Conservation (phyloP, 2,797 vertebrate genomes). For the Enoplosus armatus region DNA sequence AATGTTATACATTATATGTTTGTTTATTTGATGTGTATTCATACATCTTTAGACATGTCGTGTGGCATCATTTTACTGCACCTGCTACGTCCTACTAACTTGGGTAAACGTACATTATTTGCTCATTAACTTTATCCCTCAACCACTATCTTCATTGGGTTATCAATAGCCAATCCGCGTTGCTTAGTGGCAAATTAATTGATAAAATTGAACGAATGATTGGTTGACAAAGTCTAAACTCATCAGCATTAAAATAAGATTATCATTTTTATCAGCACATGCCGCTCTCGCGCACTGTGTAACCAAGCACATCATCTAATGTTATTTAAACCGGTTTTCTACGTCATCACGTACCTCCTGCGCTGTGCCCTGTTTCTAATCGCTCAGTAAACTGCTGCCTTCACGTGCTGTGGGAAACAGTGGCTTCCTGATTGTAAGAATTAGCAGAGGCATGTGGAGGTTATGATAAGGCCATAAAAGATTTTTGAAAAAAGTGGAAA, state of each 20-base stretch:
- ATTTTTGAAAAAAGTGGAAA: neutral
- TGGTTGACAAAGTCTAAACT: neutral
- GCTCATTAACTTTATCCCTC: neutral
- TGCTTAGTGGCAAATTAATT: neutral
- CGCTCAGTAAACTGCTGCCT: slow-evolving; percentile 47
- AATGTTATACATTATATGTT: neutral
- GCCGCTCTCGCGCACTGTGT: too few species aligned
- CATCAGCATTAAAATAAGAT: neutral
- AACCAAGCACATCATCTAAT: neutral
- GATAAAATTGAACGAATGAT: neutral
- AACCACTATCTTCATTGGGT: neutral
- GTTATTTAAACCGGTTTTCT: slow-evolving; percentile 4
- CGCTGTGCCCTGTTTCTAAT: slow-evolving; percentile 11
- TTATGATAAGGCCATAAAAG: neutral
- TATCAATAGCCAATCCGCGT: neutral
- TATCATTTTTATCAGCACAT: neutral
- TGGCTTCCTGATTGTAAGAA: rapidly evolving
- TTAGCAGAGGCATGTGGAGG: neutral
- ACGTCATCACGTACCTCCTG: slow-evolving; percentile 44
- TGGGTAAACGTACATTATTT: neutral
- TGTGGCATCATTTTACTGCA: slow-evolving; percentile 9
- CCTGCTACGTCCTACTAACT: slow-evolving; percentile 7
- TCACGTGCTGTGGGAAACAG: slow-evolving; percentile 44
- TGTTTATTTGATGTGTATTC: slow-evolving; percentile 10
- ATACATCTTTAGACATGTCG: neutral